A percentile compares a stretch with the other conserved stretches of the same genome.
These are phyloP conservation scores for Babyrousa celebensis DNA, from an alignment of 2,797 vertebrate genomes.

Conservation along the genomic window DNA sequence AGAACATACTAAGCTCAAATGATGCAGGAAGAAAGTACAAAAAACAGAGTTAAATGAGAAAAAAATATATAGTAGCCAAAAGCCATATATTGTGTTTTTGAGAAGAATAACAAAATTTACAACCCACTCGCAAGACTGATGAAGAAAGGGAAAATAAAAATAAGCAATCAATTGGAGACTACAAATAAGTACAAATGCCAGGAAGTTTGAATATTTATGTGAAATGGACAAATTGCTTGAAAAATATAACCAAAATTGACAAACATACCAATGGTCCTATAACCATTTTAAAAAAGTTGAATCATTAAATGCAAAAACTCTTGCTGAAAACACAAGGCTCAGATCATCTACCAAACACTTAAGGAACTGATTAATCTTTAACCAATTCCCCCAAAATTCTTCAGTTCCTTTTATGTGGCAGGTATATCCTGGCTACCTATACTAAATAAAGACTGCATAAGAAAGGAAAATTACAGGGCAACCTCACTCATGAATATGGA, in stretches of 20 bases:
- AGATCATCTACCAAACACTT: background rate
- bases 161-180: slow-evolving; percentile 10
- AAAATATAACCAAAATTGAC: slow-evolving; percentile 30
- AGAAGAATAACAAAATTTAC: slow-evolving; percentile 51
- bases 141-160: slow-evolving; percentile 3
- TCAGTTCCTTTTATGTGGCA: background rate
- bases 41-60: slow-evolving; percentile 27
- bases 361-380: slow-evolving; percentile 42
- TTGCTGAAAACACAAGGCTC: background rate
- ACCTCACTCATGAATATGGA: slow-evolving; percentile 49
- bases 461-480: slow-evolving; percentile 56
- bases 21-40: slow-evolving; percentile 56
- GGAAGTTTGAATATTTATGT: slow-evolving; percentile 11
- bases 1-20: background rate
- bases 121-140: slow-evolving; percentile 26
- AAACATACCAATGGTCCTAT: background rate
- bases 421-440: background rate
- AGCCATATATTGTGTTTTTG: slow-evolving; percentile 1
- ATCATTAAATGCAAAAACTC: slow-evolving; percentile 30
- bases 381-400: background rate
- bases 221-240: slow-evolving; percentile 40
- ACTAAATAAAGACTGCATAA: slow-evolving; percentile 25
- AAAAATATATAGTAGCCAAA: slow-evolving; percentile 40
- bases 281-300: background rate
- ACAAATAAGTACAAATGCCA: background rate